Base-by-base conservation (phyloP, 2,797 vertebrate species). In the Staurois parvus region DNA sequence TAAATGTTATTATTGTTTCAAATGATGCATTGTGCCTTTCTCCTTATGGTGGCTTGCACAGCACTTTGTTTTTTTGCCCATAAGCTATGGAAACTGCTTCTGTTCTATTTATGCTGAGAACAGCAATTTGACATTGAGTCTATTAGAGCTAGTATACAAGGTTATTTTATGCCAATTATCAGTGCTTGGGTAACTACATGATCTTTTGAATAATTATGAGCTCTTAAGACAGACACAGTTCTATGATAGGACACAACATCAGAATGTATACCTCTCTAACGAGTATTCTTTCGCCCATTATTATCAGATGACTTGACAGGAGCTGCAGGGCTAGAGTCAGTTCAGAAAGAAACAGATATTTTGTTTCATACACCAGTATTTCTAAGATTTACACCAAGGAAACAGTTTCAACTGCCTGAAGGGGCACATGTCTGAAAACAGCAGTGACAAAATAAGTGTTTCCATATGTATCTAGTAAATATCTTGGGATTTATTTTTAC, bases 101-200 rank as follows among this genome's bases (percentile, higher is more conserved):
- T 66, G 21, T 48, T n/a, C 77, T 75, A 52, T 76, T 85, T 81
- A 75, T 85, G 84, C 84, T 76, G 72, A 81, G 78, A 81, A 62
- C 72, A 85, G 72, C 78, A 70, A 70, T 72, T 81, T 76, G 32
- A 81, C 75, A 76, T 76, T 45, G 32, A 81, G 66, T 69, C 64
- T 81, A 56, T 76, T 85, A 85, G 62, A 85, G 70, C 64, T 75
- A 12, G 72, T 37, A 72, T 73, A 69, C 45, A 81, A 81, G 84
- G 84, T 81, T 85, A 70, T 81, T 85, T 81, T 81, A 80, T 85
- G 78, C 72, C 84, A 85, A 85, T 85, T 85, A 85, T 81, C 62
- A 85, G 84, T 85, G 72, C 84, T 56, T 68, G 76, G 62, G 17
- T 85, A 85, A 85, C 70, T 70, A 76, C 72, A 70, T 76, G 78